A percentile compares a stretch with the other conserved stretches of the same genome.
phyloP scores from a whole-genome alignment of 2,797 vertebrate species.

The Enteromius treurensis region DNA sequence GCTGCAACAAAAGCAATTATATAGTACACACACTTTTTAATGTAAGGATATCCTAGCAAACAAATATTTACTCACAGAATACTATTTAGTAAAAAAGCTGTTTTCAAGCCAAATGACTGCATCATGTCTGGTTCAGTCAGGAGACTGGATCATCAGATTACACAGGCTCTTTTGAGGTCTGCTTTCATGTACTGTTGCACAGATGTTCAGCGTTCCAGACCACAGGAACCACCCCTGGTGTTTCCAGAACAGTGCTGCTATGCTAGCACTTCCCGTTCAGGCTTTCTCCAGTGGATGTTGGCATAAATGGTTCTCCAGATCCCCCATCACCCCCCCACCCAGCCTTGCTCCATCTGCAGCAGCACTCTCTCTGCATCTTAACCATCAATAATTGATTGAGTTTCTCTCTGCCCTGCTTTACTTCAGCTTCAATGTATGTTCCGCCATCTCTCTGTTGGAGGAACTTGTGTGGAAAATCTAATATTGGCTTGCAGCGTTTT shows the following conservation, averaged over 20 bases:
- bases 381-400: conserved; percentile 81
- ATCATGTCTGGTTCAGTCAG: background rate
- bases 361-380: conserved; percentile 71
- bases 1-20: conserved; percentile 29
- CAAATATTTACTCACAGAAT: background rate
- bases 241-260: conserved; percentile 14
- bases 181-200: background rate
- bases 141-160: background rate
- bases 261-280: conserved; percentile 5
- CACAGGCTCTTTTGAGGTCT: background rate
- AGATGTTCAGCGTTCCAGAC: conserved; percentile 11
- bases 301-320: conserved; percentile 48
- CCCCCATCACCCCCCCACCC: background rate
- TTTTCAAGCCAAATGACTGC: background rate
- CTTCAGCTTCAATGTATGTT: conserved; percentile 67
- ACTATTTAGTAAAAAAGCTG: background rate
- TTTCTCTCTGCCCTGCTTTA: conserved; percentile 63
- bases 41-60: background rate
- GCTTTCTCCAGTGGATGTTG: conserved; percentile 39
- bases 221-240: conserved; percentile 10
- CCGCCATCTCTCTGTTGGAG: conserved; percentile 68
- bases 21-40: conserved; percentile 1
- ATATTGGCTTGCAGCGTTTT: conserved; percentile 30
- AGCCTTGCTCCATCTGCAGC: conserved; percentile 54
- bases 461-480: conserved; percentile 37